Evolutionary conservation across 2,797 vertebrate species (phyloP).

Genomic region (Crocidura indochinensis): DNA sequence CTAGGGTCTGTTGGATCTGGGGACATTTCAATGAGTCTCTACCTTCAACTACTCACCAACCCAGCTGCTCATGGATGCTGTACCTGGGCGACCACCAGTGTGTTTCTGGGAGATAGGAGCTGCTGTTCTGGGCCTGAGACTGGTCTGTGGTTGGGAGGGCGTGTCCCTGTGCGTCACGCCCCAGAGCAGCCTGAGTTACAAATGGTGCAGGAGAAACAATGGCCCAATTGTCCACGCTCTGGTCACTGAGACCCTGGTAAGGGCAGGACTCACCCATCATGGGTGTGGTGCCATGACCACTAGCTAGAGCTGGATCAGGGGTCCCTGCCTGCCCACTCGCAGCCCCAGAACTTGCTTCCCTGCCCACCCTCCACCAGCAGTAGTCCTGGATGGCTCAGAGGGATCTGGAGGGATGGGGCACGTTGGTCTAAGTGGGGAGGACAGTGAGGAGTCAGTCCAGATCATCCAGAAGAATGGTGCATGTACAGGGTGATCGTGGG

Average conservation of each 20-base stretch:
- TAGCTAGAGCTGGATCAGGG: neutral
- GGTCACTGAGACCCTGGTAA: neutral
- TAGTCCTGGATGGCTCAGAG: neutral
- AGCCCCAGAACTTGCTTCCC: too few relatives aligned
- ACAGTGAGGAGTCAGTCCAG: too few relatives aligned
- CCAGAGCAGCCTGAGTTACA: constrained; percentile 34
- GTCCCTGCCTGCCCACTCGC: neutral
- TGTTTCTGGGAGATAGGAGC: neutral
- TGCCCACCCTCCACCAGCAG: neutral
- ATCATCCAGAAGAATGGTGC: too few relatives aligned
- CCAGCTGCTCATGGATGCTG: neutral
- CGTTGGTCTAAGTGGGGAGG: neutral
- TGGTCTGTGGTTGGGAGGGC: neutral
- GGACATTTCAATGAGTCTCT: too few relatives aligned
- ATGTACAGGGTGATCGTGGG: neutral
- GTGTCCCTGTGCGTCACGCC: neutral
- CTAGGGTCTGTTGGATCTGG: too few relatives aligned
- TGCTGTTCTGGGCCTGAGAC: neutral
- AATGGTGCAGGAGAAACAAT: constrained; percentile 61
- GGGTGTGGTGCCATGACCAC: neutral
- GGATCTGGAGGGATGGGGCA: too few relatives aligned
- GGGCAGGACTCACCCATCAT: neutral
- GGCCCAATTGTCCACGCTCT: constrained; percentile 23
- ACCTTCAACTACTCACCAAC: too few relatives aligned
- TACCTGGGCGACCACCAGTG: neutral